These are phyloP conservation scores for Eudasyphora cyanicolor DNA, from an alignment of 2,888 invertebrate species.

Conservation along the genomic window DNA sequence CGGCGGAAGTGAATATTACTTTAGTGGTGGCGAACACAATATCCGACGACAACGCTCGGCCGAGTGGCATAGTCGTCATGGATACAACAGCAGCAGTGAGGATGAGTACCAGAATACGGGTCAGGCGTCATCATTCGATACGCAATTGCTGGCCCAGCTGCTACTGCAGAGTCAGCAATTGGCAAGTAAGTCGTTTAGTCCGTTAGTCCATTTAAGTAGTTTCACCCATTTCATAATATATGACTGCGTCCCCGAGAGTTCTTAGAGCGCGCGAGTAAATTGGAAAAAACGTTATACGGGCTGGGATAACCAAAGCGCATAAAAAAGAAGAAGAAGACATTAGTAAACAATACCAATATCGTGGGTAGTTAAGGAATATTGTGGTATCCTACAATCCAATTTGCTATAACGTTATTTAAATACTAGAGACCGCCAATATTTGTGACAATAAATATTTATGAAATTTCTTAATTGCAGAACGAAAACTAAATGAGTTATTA, in stretches of 20 bases:
- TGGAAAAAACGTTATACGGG: not conserved
- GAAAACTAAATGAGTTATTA: too few species aligned
- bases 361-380: not conserved
- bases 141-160: slow-evolving; percentile 82
- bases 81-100: slow-evolving; percentile 82
- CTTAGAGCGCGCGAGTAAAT: slow-evolving; percentile 4
- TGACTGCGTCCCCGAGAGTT: slow-evolving; percentile 24
- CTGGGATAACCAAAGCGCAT: too few species aligned
- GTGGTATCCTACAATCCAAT: too few species aligned
- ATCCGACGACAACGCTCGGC: slow-evolving; percentile 82
- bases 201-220: slow-evolving; percentile 46
- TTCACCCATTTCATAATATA: slow-evolving; percentile 44
- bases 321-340: not conserved
- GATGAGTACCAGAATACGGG: slow-evolving; percentile 81
- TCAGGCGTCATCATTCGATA: slow-evolving; percentile 80
- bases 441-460: too few species aligned
- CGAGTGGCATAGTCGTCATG: slow-evolving; percentile 82
- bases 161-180: slow-evolving; percentile 83
- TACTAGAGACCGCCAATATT: too few species aligned
- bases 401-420: too few species aligned
- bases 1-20: slow-evolving; percentile 76
- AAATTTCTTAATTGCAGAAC: too few species aligned
- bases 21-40: slow-evolving; percentile 76
- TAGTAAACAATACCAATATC: too few species aligned
- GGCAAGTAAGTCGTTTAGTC: slow-evolving; percentile 82